These are phyloP conservation scores for Priocnemis perturbator DNA, from an alignment of 2,888 invertebrate genomes.

Conservation along the genomic window DNA sequence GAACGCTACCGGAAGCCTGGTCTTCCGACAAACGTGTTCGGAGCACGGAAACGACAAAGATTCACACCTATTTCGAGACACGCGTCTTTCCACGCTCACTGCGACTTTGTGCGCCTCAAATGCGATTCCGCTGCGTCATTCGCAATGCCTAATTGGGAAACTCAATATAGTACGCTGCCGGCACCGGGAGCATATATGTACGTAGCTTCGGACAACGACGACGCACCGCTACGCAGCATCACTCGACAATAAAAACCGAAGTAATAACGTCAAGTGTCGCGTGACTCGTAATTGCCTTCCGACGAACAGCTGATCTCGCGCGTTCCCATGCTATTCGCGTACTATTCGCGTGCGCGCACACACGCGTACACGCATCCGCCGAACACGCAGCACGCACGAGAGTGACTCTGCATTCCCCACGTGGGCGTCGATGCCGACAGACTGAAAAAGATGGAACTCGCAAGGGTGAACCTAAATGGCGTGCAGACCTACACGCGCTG, in stretches of 20 bases:
- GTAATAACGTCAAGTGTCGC: constrained; percentile 28
- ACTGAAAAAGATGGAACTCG: too few relatives aligned
- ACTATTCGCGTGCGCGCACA: constrained; percentile 1
- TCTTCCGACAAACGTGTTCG: constrained; percentile 1
- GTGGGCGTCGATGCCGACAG: not conserved
- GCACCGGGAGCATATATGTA: not conserved
- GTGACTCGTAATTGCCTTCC: constrained; percentile 49
- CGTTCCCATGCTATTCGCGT: constrained; percentile 19
- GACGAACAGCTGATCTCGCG: constrained; percentile 53
- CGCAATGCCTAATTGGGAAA: too few relatives aligned
- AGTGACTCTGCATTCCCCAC: constrained; percentile 6
- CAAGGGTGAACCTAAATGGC: too few relatives aligned
- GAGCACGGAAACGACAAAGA: constrained; percentile 2
- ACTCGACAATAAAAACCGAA: not conserved
- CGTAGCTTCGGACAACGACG: not conserved
- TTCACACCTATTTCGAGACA: too few relatives aligned
- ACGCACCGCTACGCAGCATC: not conserved
- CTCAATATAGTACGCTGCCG: too few relatives aligned
- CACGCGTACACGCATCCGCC: too few relatives aligned
- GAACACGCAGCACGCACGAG: not conserved
- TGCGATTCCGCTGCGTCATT: too few relatives aligned
- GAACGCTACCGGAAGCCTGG: too few relatives aligned
- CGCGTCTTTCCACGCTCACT: too few relatives aligned
- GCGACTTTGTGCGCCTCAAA: too few relatives aligned
- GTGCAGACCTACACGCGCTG: too few relatives aligned